Conservation (phyloP, 2,797 vertebrate species). For the Aratinga solstitialis region DNA sequence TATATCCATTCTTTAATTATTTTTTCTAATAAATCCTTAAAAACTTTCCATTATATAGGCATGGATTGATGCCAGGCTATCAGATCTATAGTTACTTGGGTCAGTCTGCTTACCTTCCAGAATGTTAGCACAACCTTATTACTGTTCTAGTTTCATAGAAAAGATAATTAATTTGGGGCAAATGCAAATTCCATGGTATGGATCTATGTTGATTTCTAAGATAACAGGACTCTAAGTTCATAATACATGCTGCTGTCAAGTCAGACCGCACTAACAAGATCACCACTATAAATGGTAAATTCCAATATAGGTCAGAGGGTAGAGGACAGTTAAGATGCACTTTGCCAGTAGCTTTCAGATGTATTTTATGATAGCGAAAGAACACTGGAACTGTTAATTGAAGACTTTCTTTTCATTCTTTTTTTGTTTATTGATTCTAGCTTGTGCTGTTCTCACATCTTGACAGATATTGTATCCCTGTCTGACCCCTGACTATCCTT, state of each 20-base stretch:
- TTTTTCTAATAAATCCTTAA: neutral
- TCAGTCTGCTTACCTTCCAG: neutral
- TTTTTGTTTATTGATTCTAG: neutral
- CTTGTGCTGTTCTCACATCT: neutral
- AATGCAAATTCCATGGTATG: neutral
- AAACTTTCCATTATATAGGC: neutral
- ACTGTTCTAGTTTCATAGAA: neutral
- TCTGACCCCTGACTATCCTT: neutral
- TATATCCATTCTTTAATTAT: neutral
- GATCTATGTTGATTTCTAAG: neutral
- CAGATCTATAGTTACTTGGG: neutral
- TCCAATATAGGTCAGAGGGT: neutral
- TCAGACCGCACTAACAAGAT: neutral
- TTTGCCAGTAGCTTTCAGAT: neutral
- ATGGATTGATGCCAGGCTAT: neutral
- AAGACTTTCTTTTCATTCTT: neutral
- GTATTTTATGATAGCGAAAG: neutral
- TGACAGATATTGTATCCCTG: neutral
- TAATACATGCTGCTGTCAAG: neutral
- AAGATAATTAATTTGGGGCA: constrained; percentile 15
- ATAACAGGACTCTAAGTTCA: neutral
- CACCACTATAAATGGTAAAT: neutral
- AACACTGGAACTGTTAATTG: neutral
- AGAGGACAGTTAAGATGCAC: neutral
- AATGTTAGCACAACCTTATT: neutral